These are phyloP conservation scores for Pissodes strobi DNA, from an alignment of 1,140 invertebrate species.

Conservation along the genomic window DNA sequence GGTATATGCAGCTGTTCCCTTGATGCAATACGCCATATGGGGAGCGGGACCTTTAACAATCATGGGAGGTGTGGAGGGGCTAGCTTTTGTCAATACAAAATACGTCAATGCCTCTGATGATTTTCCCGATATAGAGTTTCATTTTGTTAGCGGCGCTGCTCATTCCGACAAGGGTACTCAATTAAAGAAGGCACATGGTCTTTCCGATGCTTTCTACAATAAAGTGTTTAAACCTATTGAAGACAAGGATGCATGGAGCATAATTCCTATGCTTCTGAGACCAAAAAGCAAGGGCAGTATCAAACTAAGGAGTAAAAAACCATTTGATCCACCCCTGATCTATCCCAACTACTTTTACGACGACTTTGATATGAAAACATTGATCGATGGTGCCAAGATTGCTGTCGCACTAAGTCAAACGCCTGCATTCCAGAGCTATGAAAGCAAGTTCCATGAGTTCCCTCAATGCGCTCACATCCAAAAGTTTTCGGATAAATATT, in stretches of 20 bases:
- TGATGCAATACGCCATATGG: slow-evolving; percentile 76
- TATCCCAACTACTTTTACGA: slow-evolving; percentile 90
- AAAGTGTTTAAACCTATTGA: slow-evolving; percentile 73
- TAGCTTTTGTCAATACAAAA: slow-evolving; percentile 90
- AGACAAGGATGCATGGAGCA: slow-evolving; percentile 81
- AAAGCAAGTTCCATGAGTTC: slow-evolving; percentile 71
- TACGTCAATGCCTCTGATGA: slow-evolving; percentile 81
- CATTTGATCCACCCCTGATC: slow-evolving; percentile 88
- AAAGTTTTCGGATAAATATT: slow-evolving; percentile 73
- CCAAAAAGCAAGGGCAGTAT: slow-evolving; percentile 81
- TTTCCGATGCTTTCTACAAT: slow-evolving; percentile 74
- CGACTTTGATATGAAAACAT: slow-evolving; percentile 74
- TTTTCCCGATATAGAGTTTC: slow-evolving; percentile 90
- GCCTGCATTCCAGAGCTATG: slow-evolving; percentile 69
- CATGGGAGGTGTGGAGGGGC: slow-evolving; percentile 86
- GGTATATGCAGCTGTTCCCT: slow-evolving; percentile 74
- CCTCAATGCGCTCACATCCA: slow-evolving; percentile 71
- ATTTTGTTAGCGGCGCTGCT: slow-evolving; percentile 88
- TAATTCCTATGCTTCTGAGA: slow-evolving; percentile 82
- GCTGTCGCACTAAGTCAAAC: slow-evolving; percentile 75
- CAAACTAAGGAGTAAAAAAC: slow-evolving; percentile 78
- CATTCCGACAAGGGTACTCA: slow-evolving; percentile 86
- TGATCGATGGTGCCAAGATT: slow-evolving; percentile 85
- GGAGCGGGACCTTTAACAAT: slow-evolving; percentile 85
- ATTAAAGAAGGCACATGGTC: slow-evolving; percentile 78